Evolutionary conservation across 2,797 vertebrate genomes (phyloP).

Genomic region (Stomatorhinus walkeri): DNA sequence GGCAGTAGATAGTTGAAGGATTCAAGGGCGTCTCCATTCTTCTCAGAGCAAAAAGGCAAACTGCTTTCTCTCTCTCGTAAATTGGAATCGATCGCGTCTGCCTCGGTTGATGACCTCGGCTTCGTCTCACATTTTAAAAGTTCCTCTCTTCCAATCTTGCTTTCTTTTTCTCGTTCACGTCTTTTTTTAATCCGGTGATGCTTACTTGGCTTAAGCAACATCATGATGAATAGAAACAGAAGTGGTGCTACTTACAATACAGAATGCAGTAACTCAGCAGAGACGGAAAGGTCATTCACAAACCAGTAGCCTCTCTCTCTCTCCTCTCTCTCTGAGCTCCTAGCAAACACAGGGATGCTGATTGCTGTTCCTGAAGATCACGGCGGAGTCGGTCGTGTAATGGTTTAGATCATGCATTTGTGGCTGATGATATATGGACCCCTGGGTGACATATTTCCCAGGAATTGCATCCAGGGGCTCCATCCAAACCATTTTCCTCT

Average conservation of each 20-base stretch:
- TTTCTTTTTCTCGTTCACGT: neutral
- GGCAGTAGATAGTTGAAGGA: neutral
- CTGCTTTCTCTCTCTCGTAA: neutral
- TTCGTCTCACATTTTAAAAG: neutral
- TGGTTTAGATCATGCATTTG: neutral
- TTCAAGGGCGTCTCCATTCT: neutral
- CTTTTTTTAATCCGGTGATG: neutral
- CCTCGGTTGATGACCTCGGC: neutral
- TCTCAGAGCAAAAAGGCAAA: neutral
- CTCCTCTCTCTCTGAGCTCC: neutral
- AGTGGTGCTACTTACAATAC: neutral
- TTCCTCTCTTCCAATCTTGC: neutral
- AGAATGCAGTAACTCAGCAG: neutral
- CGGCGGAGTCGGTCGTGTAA: neutral
- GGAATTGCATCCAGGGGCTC: neutral
- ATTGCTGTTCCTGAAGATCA: neutral
- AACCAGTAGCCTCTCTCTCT: neutral
- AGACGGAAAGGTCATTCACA: neutral
- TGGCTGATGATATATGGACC: neutral
- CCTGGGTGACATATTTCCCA: neutral
- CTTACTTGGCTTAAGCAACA: neutral
- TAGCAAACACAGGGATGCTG: neutral
- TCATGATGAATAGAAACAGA: neutral
- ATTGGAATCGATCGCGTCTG: conserved; percentile 10
- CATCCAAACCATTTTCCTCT: neutral